phyloP scores from a whole-genome alignment of 2,113 vertebrate species.

The Pipa parva region DNA sequence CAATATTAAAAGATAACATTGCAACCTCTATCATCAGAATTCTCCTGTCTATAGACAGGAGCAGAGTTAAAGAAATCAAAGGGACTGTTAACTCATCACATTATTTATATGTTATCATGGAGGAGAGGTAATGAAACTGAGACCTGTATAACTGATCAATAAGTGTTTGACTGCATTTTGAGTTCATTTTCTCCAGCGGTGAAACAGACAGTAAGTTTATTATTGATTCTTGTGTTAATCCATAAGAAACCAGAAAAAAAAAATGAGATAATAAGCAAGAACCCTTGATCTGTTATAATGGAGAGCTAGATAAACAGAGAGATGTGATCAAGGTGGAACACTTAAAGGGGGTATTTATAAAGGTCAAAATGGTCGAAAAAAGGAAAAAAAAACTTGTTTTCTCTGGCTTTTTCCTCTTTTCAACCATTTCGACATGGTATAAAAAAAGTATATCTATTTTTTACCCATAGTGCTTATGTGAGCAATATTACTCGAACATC shows the following conservation, averaged over 20 bases:
- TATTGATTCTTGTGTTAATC: conserved; percentile 96
- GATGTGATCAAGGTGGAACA: conserved; percentile 64
- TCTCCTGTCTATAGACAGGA: conserved; percentile 54
- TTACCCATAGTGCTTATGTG: too few relatives aligned
- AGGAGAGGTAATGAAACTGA: conserved; percentile 88
- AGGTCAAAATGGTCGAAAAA: too few relatives aligned
- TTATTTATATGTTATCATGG: conserved; percentile 92
- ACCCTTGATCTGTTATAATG: conserved; percentile 84
- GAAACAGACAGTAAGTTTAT: conserved; percentile 82
- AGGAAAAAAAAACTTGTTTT: too few relatives aligned
- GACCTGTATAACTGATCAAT: conserved; percentile 87
- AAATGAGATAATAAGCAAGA: conserved; percentile 83
- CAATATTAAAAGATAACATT: conserved; percentile 56
- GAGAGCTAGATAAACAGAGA: conserved; percentile 68
- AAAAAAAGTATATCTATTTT: too few relatives aligned
- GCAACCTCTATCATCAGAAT: conserved; percentile 50
- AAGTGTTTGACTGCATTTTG: conserved; percentile 93
- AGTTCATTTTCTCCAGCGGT: conserved; percentile 94
- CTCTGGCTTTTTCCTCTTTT: too few relatives aligned
- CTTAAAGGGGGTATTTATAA: too few relatives aligned
- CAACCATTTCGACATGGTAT: too few relatives aligned
- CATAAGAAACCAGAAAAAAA: conserved; percentile 86
- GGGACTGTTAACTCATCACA: conserved; percentile 94
- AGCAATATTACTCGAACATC: too few relatives aligned
- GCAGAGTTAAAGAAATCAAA: conserved; percentile 85